Evolutionary conservation across 2,888 invertebrate genomes (phyloP), one percentile per base, ranked within the genome.

Genomic region (Chymomyza procnemis): DNA sequence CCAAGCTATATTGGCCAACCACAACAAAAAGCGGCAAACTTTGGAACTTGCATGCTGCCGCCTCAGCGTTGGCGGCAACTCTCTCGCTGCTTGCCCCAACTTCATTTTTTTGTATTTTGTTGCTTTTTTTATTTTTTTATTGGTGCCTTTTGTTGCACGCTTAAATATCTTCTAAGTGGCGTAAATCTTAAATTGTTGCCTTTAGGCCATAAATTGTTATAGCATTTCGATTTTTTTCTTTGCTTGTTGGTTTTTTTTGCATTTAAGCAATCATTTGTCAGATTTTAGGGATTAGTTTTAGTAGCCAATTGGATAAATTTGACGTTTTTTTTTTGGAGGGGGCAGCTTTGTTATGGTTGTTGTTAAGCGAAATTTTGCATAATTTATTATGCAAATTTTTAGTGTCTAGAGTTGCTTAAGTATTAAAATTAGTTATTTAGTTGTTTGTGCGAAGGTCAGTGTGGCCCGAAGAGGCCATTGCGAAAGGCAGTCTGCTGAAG

Each of bases 131-230:
- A 64, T 58, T 61, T 14, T 41, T 41, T 41, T 41, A 12, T 58
- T 66, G 64, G 50, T 68, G 73, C 57, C 66, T 54, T 73, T 75
- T 76, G 70, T 71, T 75, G 74, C 79, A 79, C 72, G 76, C 73
- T 73, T 76, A 78, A 82, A 80, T 71, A 75, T 67, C 78, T 78
- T 75, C 73, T 80, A 83, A 82, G 81, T 83, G 83, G 83, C 83
- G 83, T 82, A 82, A 80, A 80, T 80, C 71, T 80, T 71, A 83
- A 79, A 82, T 82, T 80, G 74, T 79, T 75, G 74, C 80, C 81
- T 65, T 67, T 68, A 73, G 79, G 71, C 73, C 46, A 41, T 9
- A 59, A 69, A 64, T 55, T 50, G 16, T 50, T 50, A 18, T 50
- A 18, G 50, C 19, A 18, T 41, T 34, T 62, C 16, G 30, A 62